Evolutionary conservation across 2,888 invertebrate species (phyloP), one percentile per base, ranked within the genome.

Genomic region (Eupithecia subumbrata): DNA sequence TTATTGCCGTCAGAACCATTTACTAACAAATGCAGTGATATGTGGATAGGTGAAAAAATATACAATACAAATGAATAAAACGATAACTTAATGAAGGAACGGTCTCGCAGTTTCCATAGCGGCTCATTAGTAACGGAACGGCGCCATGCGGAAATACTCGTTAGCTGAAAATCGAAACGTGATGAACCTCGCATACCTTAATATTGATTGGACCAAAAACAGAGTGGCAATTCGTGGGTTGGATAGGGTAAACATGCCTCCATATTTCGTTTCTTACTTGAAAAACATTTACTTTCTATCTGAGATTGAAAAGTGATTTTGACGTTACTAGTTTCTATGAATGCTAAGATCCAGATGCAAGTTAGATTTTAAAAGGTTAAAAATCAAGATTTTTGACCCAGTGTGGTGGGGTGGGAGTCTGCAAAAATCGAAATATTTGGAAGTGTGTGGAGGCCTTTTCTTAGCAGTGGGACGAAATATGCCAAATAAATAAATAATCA

Each of bases 61-160:
- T 34, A 34, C 34, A 34, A 34, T 37, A 67, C 5, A 67, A 67
- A 67, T 67, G 8, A 22, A 40, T 12, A n/a, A 37, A 66, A 37
- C 3, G n/a, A 66, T 66, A 34, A 34, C 64, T 64, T 18, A 30
- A 64, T 64, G 34, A 34, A 34, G 5, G 40, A 16, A 5, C n/a
- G n/a, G 12, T 18, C 37, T 40, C 66, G 37, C 37, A 37, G 12
- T n/a, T 37, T 67, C 66, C 66, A 37, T 66, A 67, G 11, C n/a
- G 40, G 18, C 64, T 67, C 66, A 67, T 67, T 67, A 67, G n/a
- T 5, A 37, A 7, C 37, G 37, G 18, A 7, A 18, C 40, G n/a
- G 37, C 34, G 64, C 18, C n/a, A 14, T n/a, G 66, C 66, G 66
- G 66, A 67, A 67, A 67, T 67, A 37, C 66, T 67, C 66, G 37